Percentiles rank a stretch among this genome's conserved stretches.
These are phyloP conservation scores for Stichodactyla helianthus DNA, from an alignment of 64 coral and sea anemone species.

Conservation along the genomic window DNA sequence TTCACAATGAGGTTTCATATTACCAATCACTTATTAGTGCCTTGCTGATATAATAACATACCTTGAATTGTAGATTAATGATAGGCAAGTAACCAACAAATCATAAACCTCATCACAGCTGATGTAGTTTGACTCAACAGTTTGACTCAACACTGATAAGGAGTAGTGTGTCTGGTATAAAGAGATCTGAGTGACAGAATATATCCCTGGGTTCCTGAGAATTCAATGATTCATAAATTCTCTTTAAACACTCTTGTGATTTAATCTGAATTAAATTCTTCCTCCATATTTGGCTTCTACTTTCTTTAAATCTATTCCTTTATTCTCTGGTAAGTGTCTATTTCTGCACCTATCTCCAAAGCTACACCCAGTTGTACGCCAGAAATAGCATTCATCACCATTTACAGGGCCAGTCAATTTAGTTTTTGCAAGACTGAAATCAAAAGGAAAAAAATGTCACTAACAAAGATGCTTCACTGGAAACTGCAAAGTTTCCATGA, in stretches of 20 bases:
- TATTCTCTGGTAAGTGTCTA: constrained; percentile 66
- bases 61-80: too few species aligned
- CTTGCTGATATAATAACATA: too few species aligned
- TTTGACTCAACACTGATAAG: background rate
- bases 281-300: constrained; percentile 95
- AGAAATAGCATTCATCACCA: constrained; percentile 98
- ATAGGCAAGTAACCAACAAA: too few species aligned
- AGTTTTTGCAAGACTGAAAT: background rate
- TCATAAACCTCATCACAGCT: too few species aligned
- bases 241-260: background rate
- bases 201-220: background rate
- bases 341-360: constrained; percentile 86
- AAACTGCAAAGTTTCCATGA: too few species aligned
- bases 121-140: background rate
- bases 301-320: constrained; percentile 73
- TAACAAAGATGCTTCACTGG: too few species aligned
- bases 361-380: constrained; percentile 92
- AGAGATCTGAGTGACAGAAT: background rate
- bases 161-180: background rate
- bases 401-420: constrained; percentile 91
- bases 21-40: too few species aligned
- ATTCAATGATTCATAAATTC: background rate
- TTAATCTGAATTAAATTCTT: constrained; percentile 26
- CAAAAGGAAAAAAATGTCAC: background rate
- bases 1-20: too few species aligned